Evolutionary conservation across 1,140 invertebrate species (phyloP).

Genomic region (Zaprionus ghesquierei): DNA sequence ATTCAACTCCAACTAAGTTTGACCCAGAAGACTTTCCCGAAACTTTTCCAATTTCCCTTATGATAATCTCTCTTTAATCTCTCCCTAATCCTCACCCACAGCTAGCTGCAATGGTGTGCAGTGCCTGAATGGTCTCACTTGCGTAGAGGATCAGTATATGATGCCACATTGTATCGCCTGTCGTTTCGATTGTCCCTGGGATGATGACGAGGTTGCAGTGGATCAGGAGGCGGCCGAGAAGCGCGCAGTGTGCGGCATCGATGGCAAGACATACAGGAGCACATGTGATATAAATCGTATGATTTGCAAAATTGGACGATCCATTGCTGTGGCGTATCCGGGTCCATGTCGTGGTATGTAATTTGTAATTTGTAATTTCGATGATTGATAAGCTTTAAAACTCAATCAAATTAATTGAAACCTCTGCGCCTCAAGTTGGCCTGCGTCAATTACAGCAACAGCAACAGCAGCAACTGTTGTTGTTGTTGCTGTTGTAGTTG

Average conservation of each 20-base stretch:
- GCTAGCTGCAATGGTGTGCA: conserved; percentile 90
- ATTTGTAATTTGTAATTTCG: conserved; percentile 13
- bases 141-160: conserved; percentile 93
- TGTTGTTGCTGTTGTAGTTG: conserved; percentile 15
- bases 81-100: conserved; percentile 68
- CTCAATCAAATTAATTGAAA: conserved; percentile 74
- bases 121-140: conserved; percentile 91
- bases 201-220: conserved; percentile 67
- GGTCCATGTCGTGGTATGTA: conserved; percentile 91
- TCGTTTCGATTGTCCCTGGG: conserved; percentile 86
- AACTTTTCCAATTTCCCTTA: not conserved
- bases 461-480: conserved; percentile 16
- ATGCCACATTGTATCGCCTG: conserved; percentile 92
- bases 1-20: not conserved
- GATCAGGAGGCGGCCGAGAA: conserved; percentile 53
- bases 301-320: conserved; percentile 91
- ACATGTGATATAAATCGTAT: conserved; percentile 92
- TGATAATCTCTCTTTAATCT: not conserved
- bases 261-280: conserved; percentile 93
- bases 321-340: conserved; percentile 92
- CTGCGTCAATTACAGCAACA: conserved; percentile 22
- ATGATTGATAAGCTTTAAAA: conserved; percentile 43
- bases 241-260: conserved; percentile 91
- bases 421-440: conserved; percentile 37
- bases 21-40: too few species aligned